Evolutionary conservation across 2,888 invertebrate species (phyloP), one percentile per base, ranked within the genome.

Genomic region (Tanypteryx hageni): DNA sequence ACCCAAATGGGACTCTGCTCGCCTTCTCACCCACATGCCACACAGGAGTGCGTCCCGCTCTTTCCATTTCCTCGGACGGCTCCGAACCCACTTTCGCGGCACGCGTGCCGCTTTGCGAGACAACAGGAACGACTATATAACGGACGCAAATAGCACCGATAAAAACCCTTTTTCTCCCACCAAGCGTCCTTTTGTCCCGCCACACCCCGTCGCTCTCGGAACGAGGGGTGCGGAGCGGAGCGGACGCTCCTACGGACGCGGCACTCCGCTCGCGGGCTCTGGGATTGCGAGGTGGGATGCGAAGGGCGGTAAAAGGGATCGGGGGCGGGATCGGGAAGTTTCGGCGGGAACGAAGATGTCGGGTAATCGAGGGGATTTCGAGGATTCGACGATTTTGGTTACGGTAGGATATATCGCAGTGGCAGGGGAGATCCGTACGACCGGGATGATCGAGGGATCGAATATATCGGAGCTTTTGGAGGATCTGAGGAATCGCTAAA

Each of bases 131-230:
- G 89, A 89, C 89, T 89, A 68, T 89, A 44, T 89, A 64, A 89
- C 64, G 89, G 89, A 89, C 89, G 89, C 89, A 89, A 89, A 89
- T 89, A 89, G 89, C 89, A 89, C 89, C 89, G 89, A 89, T 76
- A 68, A 68, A 89, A 89, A 89, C 27, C 64, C 89, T 64, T 89
- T 31, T 82, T 16, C 44, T 64, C 31, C n/a, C 64, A 64, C 64
- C 89, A n/a, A 44, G 76, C 76, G 27, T 27, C 76, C 22, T 76
- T 13, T 22, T 0, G 76, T 13, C 76, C 22, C 68, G 22, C 68
- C 68, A 18, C 68, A 68, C 68, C n/a, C 68, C 68, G n/a, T n/a
- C n/a, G 7, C 22, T n/a, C 68, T 9, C 22, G 68, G 68, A 22
- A 0, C 2, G 18, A 18, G 1, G 18, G 22, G 18, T 16, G 8